phyloP scores from a whole-genome alignment of 2,888 invertebrate species.

The Patella pellucida region DNA sequence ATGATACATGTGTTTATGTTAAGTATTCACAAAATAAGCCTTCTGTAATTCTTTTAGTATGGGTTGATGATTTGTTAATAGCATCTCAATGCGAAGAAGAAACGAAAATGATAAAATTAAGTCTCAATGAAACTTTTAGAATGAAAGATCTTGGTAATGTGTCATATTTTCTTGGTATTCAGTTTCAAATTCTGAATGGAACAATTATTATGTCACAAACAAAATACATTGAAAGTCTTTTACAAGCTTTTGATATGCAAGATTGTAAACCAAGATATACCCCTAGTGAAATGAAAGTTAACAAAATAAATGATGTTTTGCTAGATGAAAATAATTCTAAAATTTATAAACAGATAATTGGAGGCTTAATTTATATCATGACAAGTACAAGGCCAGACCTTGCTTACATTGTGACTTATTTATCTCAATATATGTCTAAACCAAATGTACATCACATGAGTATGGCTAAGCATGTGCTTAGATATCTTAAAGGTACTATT shows the following conservation, averaged over 20 bases:
- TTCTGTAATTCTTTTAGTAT: conserved; percentile 14
- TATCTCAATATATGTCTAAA: conserved; percentile 23
- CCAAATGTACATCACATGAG: conserved; percentile 13
- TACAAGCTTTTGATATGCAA: conserved; percentile 5
- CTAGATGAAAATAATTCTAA: neutral
- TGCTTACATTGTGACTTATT: conserved; percentile 18
- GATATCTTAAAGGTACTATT: conserved; percentile 22
- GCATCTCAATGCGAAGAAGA: conserved; percentile 6
- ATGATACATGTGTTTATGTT: conserved; percentile 9
- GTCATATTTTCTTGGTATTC: conserved; percentile 22
- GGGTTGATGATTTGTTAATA: conserved; percentile 29
- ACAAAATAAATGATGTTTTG: neutral
- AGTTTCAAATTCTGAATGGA: conserved; percentile 12
- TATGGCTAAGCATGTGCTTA: conserved; percentile 22
- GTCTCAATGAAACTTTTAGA: conserved; percentile 12
- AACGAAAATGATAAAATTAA: neutral
- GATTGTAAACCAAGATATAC: conserved; percentile 23
- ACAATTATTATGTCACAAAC: conserved; percentile 16
- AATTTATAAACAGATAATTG: conserved; percentile 19
- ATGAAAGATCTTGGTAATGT: conserved; percentile 25
- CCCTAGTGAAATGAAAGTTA: conserved; percentile 13
- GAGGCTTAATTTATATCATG: conserved; percentile 23
- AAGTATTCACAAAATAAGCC: neutral
- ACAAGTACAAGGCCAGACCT: conserved; percentile 24
- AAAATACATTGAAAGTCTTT: conserved; percentile 8